phyloP scores from a whole-genome alignment of 2,797 vertebrate genomes.

The Smutsia gigantea region DNA sequence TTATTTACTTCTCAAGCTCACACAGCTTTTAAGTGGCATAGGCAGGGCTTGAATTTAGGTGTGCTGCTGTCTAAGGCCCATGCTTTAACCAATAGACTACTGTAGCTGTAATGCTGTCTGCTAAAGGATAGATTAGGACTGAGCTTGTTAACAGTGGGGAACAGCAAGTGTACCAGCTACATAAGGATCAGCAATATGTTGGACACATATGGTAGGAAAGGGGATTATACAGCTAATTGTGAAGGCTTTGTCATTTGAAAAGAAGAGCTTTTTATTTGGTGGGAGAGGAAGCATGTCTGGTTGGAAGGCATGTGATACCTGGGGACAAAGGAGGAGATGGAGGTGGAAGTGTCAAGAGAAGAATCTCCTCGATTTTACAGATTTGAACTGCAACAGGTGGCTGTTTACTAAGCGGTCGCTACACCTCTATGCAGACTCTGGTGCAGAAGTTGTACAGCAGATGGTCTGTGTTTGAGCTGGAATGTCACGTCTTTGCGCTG shows the following conservation, averaged over 20 bases:
- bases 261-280: background rate
- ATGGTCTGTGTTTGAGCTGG: background rate
- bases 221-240: background rate
- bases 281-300: background rate
- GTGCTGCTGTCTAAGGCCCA: background rate
- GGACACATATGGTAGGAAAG: background rate
- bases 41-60: background rate
- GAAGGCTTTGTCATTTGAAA: background rate
- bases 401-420: background rate
- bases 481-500: background rate
- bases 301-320: background rate
- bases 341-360: background rate
- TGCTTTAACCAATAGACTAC: background rate
- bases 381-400: background rate
- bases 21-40: background rate
- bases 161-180: background rate
- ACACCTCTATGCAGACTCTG: background rate
- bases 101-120: background rate
- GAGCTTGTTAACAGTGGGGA: background rate
- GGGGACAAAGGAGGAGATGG: background rate
- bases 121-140: background rate
- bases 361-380: background rate
- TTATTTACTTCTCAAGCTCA: slow-evolving; percentile 9
- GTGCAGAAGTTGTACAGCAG: background rate
- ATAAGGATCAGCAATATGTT: background rate